Evolutionary conservation across 2,888 invertebrate genomes (phyloP).

Genomic region (Prosopocoilus inquinatus): DNA sequence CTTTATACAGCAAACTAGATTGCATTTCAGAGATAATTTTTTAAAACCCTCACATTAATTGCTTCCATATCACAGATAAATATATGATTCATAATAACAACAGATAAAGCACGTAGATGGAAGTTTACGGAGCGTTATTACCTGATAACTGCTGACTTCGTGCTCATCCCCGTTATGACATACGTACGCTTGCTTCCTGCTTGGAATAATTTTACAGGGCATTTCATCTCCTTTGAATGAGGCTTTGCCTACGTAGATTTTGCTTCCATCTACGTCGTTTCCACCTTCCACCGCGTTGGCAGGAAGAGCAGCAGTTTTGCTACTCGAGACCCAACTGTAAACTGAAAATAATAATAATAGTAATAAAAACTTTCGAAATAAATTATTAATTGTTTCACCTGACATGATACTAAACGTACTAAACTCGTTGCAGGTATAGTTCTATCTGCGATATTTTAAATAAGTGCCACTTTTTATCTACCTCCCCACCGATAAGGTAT

Average conservation of each 20-base stretch:
- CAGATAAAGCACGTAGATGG: too few species aligned
- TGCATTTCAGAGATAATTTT: too few species aligned
- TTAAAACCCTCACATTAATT: too few species aligned
- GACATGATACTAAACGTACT: too few species aligned
- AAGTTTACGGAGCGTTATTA: neutral
- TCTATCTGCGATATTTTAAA: too few species aligned
- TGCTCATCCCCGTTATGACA: slow-evolving; percentile 21
- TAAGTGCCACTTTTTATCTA: too few species aligned
- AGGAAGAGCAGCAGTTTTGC: slow-evolving; percentile 3
- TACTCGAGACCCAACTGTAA: neutral
- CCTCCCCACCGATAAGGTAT: too few species aligned
- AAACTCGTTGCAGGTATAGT: too few species aligned
- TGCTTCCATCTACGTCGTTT: slow-evolving; percentile 22
- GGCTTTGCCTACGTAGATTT: slow-evolving; percentile 24
- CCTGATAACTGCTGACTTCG: slow-evolving; percentile 19
- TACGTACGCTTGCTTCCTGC: slow-evolving; percentile 22
- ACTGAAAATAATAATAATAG: neutral
- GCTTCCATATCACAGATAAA: too few species aligned
- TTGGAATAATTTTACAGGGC: slow-evolving; percentile 28
- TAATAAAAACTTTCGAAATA: neutral
- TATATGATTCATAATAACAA: too few species aligned
- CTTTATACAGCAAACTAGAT: too few species aligned
- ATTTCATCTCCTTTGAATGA: slow-evolving; percentile 21
- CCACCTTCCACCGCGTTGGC: slow-evolving; percentile 20
- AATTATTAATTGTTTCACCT: neutral